phyloP scores from a whole-genome alignment of 2,888 invertebrate genomes.

The Eulithis prunata region DNA sequence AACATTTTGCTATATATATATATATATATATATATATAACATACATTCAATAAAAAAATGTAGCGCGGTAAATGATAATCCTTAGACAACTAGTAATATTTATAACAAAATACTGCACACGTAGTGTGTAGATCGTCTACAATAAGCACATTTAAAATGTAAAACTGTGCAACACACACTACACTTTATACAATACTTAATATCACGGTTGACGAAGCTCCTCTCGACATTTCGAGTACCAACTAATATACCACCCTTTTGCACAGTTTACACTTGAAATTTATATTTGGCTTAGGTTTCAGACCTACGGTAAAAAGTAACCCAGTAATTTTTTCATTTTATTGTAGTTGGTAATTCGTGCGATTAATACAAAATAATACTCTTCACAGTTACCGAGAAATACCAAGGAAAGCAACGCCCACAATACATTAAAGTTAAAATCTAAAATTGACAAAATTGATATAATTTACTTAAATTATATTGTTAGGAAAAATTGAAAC shows the following conservation, averaged over 20 bases:
- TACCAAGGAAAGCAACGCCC: constrained; percentile 57
- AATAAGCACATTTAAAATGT: constrained; percentile 64
- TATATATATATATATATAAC: no score
- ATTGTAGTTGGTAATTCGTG: background rate
- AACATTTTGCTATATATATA: constrained; percentile 39
- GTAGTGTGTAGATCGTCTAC: constrained; percentile 51
- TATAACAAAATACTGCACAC: constrained; percentile 68
- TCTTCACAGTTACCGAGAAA: constrained; percentile 35
- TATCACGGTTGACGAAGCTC: constrained; percentile 77
- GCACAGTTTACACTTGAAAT: constrained; percentile 74
- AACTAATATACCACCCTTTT: constrained; percentile 64
- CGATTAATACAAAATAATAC: constrained; percentile 38
- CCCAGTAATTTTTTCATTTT: background rate
- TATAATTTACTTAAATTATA: constrained; percentile 78
- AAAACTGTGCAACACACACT: constrained; percentile 75
- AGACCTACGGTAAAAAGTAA: constrained; percentile 40
- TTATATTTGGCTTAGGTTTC: constrained; percentile 47
- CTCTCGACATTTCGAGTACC: constrained; percentile 59
- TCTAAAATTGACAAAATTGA: constrained; percentile 84
- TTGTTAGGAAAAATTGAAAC: constrained; percentile 63
- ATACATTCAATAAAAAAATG: background rate
- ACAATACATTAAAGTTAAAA: constrained; percentile 65
- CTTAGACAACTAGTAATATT: constrained; percentile 43
- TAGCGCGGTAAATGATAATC: background rate
- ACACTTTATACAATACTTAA: constrained; percentile 65